Evolutionary conservation across 1,140 invertebrate genomes (phyloP).

Genomic region (Macrocentrus cingulum): DNA sequence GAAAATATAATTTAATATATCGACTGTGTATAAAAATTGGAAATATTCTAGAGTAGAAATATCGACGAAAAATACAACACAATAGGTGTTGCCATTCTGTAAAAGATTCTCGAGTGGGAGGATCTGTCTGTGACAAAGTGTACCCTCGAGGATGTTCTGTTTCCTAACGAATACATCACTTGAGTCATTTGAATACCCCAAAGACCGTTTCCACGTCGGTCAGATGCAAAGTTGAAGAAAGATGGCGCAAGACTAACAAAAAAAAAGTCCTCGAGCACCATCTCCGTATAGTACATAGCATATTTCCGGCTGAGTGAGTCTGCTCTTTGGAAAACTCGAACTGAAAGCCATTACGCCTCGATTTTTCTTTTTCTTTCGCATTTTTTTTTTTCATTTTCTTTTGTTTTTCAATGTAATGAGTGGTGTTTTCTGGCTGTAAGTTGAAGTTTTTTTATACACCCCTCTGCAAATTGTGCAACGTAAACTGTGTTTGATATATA

Average conservation of each 20-base stretch:
- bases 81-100: no score
- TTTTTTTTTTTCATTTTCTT: slow-evolving; percentile 2
- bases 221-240: neutral
- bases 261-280: neutral
- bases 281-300: no score
- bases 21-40: no score
- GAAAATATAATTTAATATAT: no score
- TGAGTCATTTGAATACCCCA: neutral
- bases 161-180: neutral
- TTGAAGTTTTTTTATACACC: neutral
- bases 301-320: no score
- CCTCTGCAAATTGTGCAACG: neutral
- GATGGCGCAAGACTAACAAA: neutral
- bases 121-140: no score
- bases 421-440: neutral
- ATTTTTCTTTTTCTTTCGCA: neutral
- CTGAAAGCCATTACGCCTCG: neutral
- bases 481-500: neutral
- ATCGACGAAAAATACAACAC: no score
- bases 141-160: no score
- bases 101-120: no score
- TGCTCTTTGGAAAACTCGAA: no score
- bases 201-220: neutral
- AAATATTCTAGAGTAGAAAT: no score
- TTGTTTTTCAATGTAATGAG: neutral